These are phyloP conservation scores for Odocoileus virginianus DNA, from an alignment of 2,113 vertebrate species.

Conservation along the genomic window DNA sequence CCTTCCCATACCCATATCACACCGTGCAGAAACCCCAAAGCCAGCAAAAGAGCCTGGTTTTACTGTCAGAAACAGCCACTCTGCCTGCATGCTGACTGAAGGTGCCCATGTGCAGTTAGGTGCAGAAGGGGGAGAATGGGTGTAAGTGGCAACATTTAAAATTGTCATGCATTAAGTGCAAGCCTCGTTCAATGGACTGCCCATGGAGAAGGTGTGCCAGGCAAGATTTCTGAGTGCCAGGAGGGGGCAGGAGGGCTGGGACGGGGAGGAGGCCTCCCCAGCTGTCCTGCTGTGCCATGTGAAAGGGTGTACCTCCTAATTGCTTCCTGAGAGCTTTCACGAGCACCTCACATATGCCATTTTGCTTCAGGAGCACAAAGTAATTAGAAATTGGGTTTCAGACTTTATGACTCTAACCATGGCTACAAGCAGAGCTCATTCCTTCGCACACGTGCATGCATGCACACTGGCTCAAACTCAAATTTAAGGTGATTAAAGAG, in stretches of 20 bases:
- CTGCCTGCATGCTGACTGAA: not conserved
- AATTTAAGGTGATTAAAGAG: constrained; percentile 60
- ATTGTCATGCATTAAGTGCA: not conserved
- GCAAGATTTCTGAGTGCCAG: not conserved
- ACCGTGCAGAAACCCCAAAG: not conserved
- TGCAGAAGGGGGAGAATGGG: not conserved
- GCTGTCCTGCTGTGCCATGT: not conserved
- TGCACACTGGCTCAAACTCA: not conserved
- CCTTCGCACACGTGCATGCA: not conserved
- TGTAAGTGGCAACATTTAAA: not conserved
- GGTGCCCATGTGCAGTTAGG: not conserved
- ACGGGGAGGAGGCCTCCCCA: not conserved
- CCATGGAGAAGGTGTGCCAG: not conserved
- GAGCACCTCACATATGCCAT: not conserved
- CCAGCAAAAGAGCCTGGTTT: not conserved
- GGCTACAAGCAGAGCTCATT: not conserved
- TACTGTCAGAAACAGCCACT: not conserved
- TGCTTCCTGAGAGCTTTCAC: constrained; percentile 45
- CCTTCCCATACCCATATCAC: not conserved
- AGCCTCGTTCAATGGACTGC: not conserved
- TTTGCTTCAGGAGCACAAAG: constrained; percentile 50
- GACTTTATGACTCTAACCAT: not conserved
- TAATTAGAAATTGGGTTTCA: constrained; percentile 44
- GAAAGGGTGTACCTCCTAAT: constrained; percentile 29
- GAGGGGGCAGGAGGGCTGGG: not conserved